A percentile compares a stretch with the other conserved stretches of the same genome.
Evolutionary conservation across 2,888 invertebrate species (phyloP).

Genomic region (Pammene aurita): DNA sequence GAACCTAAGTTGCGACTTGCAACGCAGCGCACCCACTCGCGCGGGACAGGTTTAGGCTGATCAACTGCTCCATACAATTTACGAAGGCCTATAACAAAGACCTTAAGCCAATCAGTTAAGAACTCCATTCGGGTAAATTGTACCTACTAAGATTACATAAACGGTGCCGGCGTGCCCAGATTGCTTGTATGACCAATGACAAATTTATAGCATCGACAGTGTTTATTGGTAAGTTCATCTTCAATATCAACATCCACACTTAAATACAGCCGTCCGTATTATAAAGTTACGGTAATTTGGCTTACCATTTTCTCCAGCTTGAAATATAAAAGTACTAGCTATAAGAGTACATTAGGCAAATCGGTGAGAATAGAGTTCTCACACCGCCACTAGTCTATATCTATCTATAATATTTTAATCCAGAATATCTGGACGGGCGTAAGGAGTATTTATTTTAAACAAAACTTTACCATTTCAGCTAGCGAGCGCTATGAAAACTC

Average conservation of each 20-base stretch:
- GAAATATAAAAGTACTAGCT: no score
- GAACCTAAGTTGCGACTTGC: slow-evolving; percentile 8
- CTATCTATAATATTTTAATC: no score
- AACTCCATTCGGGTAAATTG: slow-evolving; percentile 1
- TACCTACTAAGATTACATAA: slow-evolving; percentile 46
- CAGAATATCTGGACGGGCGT: no score
- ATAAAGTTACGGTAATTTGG: no score
- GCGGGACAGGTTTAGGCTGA: slow-evolving; percentile 57
- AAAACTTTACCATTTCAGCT: slow-evolving; percentile 1
- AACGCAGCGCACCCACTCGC: slow-evolving; percentile 21
- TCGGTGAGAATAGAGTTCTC: no score
- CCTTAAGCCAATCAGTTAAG: slow-evolving; percentile 16
- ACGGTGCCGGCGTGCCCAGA: slow-evolving; percentile 45
- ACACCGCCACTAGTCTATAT: no score
- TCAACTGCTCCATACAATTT: slow-evolving; percentile 46
- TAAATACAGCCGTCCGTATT: no score
- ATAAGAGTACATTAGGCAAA: no score
- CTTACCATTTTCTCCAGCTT: no score
- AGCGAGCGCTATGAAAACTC: slow-evolving; percentile 2
- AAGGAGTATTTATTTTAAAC: neutral
- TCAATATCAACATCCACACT: no score
- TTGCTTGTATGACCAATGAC: slow-evolving; percentile 51
- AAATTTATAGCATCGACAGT: slow-evolving; percentile 61
- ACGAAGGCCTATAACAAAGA: neutral
- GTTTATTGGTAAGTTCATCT: slow-evolving; percentile 16